Evolutionary conservation across 2,113 vertebrate genomes (phyloP).

Genomic region (Manacus vitellinus): DNA sequence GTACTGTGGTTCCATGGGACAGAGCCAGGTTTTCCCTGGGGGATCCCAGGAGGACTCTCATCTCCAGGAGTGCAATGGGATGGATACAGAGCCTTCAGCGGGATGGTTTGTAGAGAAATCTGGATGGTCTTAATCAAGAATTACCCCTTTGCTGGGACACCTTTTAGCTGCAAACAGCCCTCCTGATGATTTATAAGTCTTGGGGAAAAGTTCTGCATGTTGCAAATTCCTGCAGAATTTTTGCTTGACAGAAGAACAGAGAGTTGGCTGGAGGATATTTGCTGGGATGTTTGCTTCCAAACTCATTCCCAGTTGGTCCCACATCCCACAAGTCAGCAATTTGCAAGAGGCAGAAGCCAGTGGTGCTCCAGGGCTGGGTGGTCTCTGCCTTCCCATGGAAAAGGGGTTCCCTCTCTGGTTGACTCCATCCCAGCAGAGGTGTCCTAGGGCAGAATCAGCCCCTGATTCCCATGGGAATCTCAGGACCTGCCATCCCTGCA

Average conservation of each 20-base stretch:
- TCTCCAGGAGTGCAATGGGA: not conserved
- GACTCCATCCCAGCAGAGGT: not conserved
- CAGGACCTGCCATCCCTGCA: no score
- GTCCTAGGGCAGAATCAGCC: not conserved
- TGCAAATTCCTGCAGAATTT: not conserved
- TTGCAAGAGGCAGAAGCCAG: not conserved
- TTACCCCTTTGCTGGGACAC: not conserved
- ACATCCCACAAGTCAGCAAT: rapidly evolving
- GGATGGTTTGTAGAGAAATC: not conserved
- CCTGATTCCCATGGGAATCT: rapidly evolving
- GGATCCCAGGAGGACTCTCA: rapidly evolving
- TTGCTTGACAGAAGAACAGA: not conserved
- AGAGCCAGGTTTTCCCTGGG: no score
- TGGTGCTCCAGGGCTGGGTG: not conserved
- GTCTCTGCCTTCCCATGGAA: rapidly evolving
- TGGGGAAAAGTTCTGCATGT: rapidly evolving
- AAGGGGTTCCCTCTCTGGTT: not conserved
- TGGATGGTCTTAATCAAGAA: not conserved
- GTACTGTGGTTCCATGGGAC: rapidly evolving
- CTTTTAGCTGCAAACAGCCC: not conserved
- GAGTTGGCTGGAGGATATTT: not conserved
- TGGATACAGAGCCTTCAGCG: not conserved
- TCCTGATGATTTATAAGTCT: not conserved
- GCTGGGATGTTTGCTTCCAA: not conserved
- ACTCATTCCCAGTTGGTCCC: not conserved